phyloP scores from a whole-genome alignment of 1,140 invertebrate species.

The Achatina immaculata region DNA sequence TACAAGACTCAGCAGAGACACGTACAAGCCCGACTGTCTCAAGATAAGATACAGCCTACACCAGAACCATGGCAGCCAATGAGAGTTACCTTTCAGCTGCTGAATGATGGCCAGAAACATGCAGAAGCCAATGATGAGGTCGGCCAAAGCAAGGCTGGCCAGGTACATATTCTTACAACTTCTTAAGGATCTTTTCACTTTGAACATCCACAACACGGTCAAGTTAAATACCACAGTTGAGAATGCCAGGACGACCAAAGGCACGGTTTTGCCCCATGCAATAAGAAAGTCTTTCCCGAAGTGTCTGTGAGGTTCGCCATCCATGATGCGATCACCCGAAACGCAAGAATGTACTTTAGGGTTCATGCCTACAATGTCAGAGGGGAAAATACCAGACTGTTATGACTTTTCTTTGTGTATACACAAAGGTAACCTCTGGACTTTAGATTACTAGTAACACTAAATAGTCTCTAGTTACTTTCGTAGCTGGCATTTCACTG shows the following conservation, averaged over 20 bases:
- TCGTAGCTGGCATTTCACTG: too few species aligned
- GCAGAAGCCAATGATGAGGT: constrained; percentile 57
- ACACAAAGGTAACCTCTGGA: too few species aligned
- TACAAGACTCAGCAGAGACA: constrained; percentile 61
- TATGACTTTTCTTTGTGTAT: too few species aligned
- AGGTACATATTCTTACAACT: constrained; percentile 64
- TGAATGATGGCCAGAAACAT: constrained; percentile 56
- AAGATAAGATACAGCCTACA: constrained; percentile 55
- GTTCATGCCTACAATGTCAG: too few species aligned
- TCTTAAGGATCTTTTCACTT: constrained; percentile 50
- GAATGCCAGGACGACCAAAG: constrained; percentile 51
- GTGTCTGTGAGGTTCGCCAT: background rate
- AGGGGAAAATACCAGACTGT: too few species aligned
- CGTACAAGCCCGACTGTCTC: constrained; percentile 56
- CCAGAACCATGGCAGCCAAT: constrained; percentile 4
- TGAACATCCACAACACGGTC: constrained; percentile 58
- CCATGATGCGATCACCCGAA: background rate
- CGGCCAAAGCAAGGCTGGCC: constrained; percentile 59
- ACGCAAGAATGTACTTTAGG: too few species aligned
- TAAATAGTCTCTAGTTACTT: too few species aligned
- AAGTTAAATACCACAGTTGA: constrained; percentile 57
- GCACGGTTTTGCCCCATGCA: constrained; percentile 50
- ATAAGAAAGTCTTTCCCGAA: constrained; percentile 36
- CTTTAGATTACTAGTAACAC: too few species aligned
- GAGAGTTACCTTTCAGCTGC: constrained; percentile 20